Conservation (phyloP, 2,888 invertebrate species). For the Lasioglossum figueresi region DNA sequence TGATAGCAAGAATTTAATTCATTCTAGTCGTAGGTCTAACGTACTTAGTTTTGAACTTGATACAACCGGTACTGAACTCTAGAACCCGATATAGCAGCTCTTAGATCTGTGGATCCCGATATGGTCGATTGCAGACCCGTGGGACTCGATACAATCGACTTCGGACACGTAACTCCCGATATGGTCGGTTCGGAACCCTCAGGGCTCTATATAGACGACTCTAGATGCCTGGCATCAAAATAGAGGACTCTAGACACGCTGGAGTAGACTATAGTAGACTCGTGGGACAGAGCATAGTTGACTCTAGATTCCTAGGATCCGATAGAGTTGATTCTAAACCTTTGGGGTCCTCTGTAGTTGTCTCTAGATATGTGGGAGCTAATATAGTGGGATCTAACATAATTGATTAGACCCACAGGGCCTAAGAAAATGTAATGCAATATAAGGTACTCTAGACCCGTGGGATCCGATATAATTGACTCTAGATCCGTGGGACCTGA, state of each 20-base stretch:
- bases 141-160: neutral
- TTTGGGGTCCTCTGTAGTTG: neutral
- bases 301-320: neutral
- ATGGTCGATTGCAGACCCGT: neutral
- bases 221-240: neutral
- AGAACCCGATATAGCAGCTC: neutral
- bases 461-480: conserved; percentile 14
- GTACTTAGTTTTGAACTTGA: neutral
- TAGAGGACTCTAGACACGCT: neutral
- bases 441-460: neutral
- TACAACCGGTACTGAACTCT: neutral
- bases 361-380: neutral
- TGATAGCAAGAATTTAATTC: neutral
- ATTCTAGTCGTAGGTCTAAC: neutral
- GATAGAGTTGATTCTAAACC: neutral
- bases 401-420: neutral
- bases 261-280: neutral
- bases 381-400: neutral
- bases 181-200: neutral
- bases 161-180: neutral
- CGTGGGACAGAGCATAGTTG: no score
- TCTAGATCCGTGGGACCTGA: conserved; percentile 7
- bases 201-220: neutral
- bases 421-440: neutral
- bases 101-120: neutral